A percentile compares a stretch with the other conserved stretches of the same genome.
Conservation (phyloP, 2,113 vertebrate genomes). For the Neoarius graeffei region DNA sequence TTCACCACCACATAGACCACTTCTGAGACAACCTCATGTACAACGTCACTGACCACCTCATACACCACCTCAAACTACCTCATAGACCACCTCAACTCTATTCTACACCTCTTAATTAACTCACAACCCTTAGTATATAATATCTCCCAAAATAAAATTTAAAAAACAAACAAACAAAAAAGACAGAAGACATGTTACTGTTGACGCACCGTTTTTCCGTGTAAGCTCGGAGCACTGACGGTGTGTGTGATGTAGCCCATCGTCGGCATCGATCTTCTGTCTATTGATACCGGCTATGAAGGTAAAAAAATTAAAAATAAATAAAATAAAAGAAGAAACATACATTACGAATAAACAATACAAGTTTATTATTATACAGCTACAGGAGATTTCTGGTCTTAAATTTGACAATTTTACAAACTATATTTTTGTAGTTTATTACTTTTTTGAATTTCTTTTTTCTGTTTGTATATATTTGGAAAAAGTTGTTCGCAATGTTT, state of each 20-base stretch:
- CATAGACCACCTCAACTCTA: not conserved
- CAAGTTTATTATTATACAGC: not conserved
- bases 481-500: too few species aligned
- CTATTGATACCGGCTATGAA: slow-evolving; percentile 82
- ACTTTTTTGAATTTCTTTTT: too few species aligned
- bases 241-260: slow-evolving; percentile 99
- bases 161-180: not conserved
- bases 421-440: not conserved
- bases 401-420: not conserved
- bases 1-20: not conserved
- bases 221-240: slow-evolving; percentile 94
- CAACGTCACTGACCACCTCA: not conserved
- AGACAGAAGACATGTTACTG: not conserved
- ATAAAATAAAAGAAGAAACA: too few species aligned
- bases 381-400: not conserved
- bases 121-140: not conserved
- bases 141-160: too few species aligned
- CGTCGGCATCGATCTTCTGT: slow-evolving; percentile 89
- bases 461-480: too few species aligned
- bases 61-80: not conserved
- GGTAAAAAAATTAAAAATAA: slow-evolving; percentile 12
- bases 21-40: not conserved
- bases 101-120: not conserved
- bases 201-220: slow-evolving; percentile 91
- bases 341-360: not conserved